These are phyloP conservation scores for Sebastes nivosus DNA, from an alignment of 2,797 vertebrate species.

Conservation along the genomic window DNA sequence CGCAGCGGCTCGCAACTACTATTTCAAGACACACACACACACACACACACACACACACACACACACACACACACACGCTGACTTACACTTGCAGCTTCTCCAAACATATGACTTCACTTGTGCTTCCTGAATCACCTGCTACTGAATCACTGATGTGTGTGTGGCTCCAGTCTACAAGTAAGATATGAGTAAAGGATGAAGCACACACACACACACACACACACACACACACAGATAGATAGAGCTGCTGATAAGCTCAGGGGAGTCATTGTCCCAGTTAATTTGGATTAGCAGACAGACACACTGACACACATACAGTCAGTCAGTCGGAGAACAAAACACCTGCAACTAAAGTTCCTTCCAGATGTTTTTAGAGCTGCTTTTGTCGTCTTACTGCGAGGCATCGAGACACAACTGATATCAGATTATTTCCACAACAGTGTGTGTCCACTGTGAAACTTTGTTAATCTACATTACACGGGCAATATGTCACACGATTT, in stretches of 20 bases:
- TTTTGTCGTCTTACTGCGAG: neutral
- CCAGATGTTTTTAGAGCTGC: neutral
- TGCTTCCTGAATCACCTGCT: conserved; percentile 59
- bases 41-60: conserved; percentile 1
- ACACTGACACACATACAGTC: conserved; percentile 46
- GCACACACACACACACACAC: conserved; percentile 15
- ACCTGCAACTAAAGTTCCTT: neutral
- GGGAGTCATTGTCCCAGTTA: conserved; percentile 56
- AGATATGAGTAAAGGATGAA: conserved; percentile 52
- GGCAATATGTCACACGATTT: neutral
- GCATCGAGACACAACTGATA: neutral
- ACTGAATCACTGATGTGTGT: conserved; percentile 29
- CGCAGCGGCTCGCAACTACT: neutral
- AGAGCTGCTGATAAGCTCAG: conserved; percentile 36
- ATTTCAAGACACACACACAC: conserved; percentile 15
- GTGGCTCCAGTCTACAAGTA: conserved; percentile 8
- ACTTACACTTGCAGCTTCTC: conserved; percentile 46
- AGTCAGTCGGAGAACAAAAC: neutral
- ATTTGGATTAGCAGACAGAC: conserved; percentile 58
- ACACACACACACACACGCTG: neutral
- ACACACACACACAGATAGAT: neutral
- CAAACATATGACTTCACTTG: conserved; percentile 59
- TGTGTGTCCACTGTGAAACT: neutral
- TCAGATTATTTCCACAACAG: neutral
- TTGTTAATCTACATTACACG: too few relatives aligned